Base-by-base conservation (phyloP, 2,888 invertebrate species). In the Gymnoscelis rufifasciata region DNA sequence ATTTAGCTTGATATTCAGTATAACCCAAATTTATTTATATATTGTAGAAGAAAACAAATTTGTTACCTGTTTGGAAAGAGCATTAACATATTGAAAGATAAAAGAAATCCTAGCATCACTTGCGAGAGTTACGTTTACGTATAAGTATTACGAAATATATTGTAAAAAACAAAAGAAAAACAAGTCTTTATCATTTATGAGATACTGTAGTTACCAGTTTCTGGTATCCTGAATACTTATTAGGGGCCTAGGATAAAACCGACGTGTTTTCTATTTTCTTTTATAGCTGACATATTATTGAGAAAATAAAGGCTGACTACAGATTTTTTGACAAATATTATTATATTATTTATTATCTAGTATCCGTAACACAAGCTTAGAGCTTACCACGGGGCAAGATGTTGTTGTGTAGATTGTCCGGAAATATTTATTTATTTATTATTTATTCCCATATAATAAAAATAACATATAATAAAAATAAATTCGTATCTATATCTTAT, bases 11-110 rank as follows among this genome's bases (percentile, higher is more conserved):
- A 40, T 43, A 27, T 49, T 43, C 41, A 45, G 40, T 42, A 46
- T 26, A 29, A 38, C 10, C 35, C 31, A 37, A 40, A 48, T 48
- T 54, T 51, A 50, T 53, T 43, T 15, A 55, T 50, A 53, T 40
- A 39, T 51, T 41, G 39, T 31, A 8, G 40, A 43, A 44, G 46
- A 38, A 49, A 49, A 41, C 14, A 36, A 33, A 10, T 31, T 51
- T 61, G 56, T 63, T 59, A 59, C 19, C 19, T 19, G 19, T 57
- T 51, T 57, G 55, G 62, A 31, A 33, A 33, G 31, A 33, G 31
- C 13, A 35, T 35, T 35, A 10, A 1, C 35, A 19, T 35, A 19
- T 19, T 19, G 15, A 19, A 35, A 23, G 15, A 7, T 15, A 15
- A 35, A 19, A 35, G 15, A 35, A 23, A 35, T 35, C 19, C 19